A percentile compares a stretch with the other conserved stretches of the same genome.
phyloP scores from a whole-genome alignment of 2,113 vertebrate species.

The Steatornis caripensis region DNA sequence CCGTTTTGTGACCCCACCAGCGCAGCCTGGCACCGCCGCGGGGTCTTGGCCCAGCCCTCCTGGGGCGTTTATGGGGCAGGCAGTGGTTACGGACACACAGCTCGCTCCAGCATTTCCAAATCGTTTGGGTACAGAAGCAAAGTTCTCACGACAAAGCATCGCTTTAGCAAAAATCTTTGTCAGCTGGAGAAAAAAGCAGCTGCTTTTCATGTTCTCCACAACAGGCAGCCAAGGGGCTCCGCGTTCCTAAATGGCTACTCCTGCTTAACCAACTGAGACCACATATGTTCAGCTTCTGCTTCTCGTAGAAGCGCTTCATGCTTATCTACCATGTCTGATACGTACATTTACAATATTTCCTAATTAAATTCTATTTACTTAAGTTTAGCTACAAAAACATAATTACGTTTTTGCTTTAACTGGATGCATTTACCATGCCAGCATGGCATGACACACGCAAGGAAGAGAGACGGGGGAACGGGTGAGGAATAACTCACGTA shows the following conservation, averaged over 20 bases:
- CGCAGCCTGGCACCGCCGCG: fast-evolving
- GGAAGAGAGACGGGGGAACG: not conserved
- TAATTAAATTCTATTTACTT: not conserved
- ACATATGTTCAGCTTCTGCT: not conserved
- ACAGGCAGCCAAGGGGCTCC: not conserved
- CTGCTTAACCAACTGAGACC: not conserved
- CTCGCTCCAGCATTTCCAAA: not conserved
- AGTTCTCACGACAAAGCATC: not conserved
- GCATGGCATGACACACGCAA: fast-evolving
- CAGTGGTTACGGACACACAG: not conserved
- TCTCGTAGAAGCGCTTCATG: fast-evolving
- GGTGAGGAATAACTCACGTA: not conserved
- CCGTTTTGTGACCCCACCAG: not conserved
- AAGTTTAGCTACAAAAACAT: not conserved
- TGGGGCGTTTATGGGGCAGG: fast-evolving
- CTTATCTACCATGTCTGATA: not conserved
- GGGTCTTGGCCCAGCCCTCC: not conserved
- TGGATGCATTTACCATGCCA: not conserved
- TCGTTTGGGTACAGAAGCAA: not conserved
- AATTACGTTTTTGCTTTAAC: not conserved
- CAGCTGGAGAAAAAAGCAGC: not conserved
- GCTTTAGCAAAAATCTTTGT: not conserved
- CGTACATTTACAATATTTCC: not conserved
- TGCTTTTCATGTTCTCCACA: not conserved
- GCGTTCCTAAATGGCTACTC: not conserved